These are phyloP conservation scores for Dendrocincla fuliginosa DNA, from an alignment of 2,797 vertebrate species.

Conservation along the genomic window DNA sequence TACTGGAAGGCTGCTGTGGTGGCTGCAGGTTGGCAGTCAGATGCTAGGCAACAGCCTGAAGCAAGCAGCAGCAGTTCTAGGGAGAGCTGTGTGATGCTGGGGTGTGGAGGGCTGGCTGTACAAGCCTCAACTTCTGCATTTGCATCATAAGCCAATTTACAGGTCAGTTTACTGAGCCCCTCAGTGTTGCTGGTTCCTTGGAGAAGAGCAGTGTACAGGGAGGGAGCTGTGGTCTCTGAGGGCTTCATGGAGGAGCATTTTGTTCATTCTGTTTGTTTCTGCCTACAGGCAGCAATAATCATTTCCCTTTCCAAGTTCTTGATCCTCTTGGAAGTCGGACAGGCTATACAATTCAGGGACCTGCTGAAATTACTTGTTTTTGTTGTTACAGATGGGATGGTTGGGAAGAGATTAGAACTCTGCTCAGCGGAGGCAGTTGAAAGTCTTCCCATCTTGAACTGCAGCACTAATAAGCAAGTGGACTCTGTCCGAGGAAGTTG, in stretches of 20 bases:
- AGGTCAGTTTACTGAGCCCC: neutral
- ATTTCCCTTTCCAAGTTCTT: neutral
- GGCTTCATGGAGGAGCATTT: neutral
- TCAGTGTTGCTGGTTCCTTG: neutral
- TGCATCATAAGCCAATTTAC: neutral
- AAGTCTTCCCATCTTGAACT: neutral
- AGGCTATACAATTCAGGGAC: neutral
- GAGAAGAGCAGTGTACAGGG: neutral
- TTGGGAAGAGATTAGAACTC: neutral
- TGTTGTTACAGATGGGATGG: neutral
- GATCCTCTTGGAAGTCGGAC: neutral
- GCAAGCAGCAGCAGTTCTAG: neutral
- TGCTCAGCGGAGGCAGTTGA: fast-evolving
- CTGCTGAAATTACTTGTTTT: neutral
- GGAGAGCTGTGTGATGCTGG: neutral
- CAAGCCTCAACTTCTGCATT: neutral
- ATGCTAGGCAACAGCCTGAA: neutral
- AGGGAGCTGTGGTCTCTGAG: fast-evolving
- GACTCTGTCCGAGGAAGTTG: neutral
- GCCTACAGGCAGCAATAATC: neutral
- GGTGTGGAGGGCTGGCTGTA: neutral
- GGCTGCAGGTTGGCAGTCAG: neutral
- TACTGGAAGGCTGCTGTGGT: neutral
- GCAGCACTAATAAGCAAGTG: neutral
- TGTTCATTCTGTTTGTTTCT: neutral